Evolutionary conservation across 2,888 invertebrate species (phyloP).

Genomic region (Caenorhabditis auriculariae): DNA sequence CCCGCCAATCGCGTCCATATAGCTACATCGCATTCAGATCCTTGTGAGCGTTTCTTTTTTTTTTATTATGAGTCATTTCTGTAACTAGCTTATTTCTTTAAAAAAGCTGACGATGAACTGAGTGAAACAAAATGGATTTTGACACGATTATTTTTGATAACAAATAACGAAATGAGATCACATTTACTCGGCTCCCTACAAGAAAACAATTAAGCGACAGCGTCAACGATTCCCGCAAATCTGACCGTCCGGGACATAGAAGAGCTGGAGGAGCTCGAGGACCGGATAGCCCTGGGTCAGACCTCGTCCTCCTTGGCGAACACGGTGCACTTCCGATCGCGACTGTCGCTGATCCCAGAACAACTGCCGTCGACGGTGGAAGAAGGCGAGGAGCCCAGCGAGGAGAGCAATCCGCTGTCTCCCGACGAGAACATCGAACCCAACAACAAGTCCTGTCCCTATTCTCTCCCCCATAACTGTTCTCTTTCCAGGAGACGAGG

Average conservation of each 20-base stretch:
- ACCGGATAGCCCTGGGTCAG: slow-evolving; percentile 29
- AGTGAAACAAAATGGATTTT: too few relatives aligned
- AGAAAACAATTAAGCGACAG: slow-evolving; percentile 1
- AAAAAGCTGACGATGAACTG: too few relatives aligned
- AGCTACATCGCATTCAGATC: not conserved
- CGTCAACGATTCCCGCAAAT: too few relatives aligned
- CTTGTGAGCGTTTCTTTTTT: too few relatives aligned
- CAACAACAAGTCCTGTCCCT: too few relatives aligned
- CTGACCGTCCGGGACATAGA: too few relatives aligned
- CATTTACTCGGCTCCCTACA: not conserved
- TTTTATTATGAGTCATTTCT: too few relatives aligned
- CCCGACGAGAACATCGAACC: slow-evolving; percentile 9
- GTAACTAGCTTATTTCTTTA: too few relatives aligned
- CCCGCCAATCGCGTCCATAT: not conserved
- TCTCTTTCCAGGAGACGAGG: too few relatives aligned
- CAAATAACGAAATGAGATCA: too few relatives aligned
- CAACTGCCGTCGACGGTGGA: slow-evolving; percentile 45
- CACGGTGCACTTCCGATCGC: slow-evolving; percentile 45
- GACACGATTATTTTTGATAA: too few relatives aligned
- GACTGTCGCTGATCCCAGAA: slow-evolving; percentile 46
- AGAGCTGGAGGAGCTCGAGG: slow-evolving; percentile 50
- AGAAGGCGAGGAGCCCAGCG: slow-evolving; percentile 36
- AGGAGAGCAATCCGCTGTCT: slow-evolving; percentile 17
- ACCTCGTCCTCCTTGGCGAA: slow-evolving; percentile 13
- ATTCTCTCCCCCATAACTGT: too few relatives aligned